Base-by-base conservation (phyloP, 2,888 invertebrate species). In the Hydroisotoma schaefferi region DNA sequence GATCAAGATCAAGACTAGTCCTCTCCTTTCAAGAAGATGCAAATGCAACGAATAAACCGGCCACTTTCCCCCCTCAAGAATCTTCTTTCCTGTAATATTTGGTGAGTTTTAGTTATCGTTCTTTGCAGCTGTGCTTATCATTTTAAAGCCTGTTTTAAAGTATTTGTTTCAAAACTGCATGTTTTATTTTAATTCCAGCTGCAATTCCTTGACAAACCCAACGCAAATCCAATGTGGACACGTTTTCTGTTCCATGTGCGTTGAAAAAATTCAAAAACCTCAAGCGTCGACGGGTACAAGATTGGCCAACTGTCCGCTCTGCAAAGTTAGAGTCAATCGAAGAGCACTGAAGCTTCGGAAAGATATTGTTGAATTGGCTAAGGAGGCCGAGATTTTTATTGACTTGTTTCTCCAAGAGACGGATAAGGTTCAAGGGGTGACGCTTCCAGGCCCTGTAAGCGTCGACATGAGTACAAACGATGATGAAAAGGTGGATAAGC, bases 161-260 rank as follows among this genome's bases (percentile, higher is more conserved):
- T 33, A 33, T 33, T 33, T 8, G 33, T 33, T 12, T 27, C 55
- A 52, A 26, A 12, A 29, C 18, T 20, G 38, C 18, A 54, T 43
- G 29, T 26, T 55, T 25, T 15, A 54, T 26, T 40, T 49, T 23
- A 6, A 6, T 40, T 47, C 1, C 38, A 58, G 62, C 23, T n/a
- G 20, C 1, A 29, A 40, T 22, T 1, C n/a, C 2, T 29, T 63
- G 12, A 29, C 27, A n/a, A 28, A 25, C 22, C 69, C 69, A 10
- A 43, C 55, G 26, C 56, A 67, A 26, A 43, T 57, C 5, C 27
- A 61, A n/a, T 69, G 69, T 47, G 63, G 67, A 2, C 69, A 69
- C 23, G 27, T 67, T 2, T 67, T 65, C 33, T 69, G 69, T 49
- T n/a, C 28, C 0, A 8, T 22, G 2, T 69, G 69, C 20, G 26